A percentile compares a stretch with the other conserved stretches of the same genome.
These are phyloP conservation scores for Eudorcas thomsonii DNA, from an alignment of 2,113 vertebrate genomes.

Conservation along the genomic window DNA sequence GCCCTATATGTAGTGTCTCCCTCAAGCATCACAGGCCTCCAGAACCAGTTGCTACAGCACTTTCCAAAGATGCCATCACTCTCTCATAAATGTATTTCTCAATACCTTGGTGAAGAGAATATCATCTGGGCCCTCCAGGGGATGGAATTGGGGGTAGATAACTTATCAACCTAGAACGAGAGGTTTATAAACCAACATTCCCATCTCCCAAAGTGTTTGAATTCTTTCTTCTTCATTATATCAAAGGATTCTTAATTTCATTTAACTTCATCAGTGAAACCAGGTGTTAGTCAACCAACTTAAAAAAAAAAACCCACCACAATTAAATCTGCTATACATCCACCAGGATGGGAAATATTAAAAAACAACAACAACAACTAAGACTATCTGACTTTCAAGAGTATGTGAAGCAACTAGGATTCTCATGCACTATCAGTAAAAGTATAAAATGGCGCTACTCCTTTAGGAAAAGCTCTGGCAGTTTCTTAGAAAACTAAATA, in stretches of 20 bases:
- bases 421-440: not conserved
- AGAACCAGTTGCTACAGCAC: not conserved
- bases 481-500: not conserved
- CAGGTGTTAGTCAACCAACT: not conserved
- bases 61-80: not conserved
- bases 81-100: not conserved
- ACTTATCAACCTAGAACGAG: not conserved
- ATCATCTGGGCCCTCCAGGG: not conserved
- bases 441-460: not conserved
- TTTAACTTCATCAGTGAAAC: not conserved
- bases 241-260: not conserved
- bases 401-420: not conserved
- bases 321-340: not conserved
- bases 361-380: not conserved
- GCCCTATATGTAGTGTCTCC: not conserved
- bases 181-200: not conserved
- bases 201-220: not conserved
- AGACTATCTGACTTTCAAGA: not conserved
- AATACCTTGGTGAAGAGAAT: not conserved
- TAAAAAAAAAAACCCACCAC: not conserved
- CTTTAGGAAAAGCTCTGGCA: not conserved
- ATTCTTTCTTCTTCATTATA: not conserved
- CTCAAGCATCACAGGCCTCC: not conserved
- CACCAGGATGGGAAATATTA: not conserved
- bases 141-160: not conserved